Evolutionary conservation across 2,113 vertebrate species (phyloP).

Genomic region (Nestor notabilis): DNA sequence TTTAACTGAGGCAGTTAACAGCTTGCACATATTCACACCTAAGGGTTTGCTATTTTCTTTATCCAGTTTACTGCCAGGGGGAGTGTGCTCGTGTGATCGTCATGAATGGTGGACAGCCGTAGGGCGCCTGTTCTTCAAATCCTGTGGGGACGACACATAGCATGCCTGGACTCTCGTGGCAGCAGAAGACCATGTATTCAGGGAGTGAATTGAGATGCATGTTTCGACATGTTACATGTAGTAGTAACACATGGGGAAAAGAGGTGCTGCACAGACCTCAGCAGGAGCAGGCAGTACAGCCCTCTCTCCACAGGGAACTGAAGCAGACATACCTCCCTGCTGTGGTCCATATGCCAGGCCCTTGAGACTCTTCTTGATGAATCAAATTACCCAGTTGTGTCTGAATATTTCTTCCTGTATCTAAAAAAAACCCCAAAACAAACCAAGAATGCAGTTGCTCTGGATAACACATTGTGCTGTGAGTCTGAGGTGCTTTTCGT

Average conservation of each 20-base stretch:
- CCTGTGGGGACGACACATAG: not conserved
- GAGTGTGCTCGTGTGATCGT: not conserved
- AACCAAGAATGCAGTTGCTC: not conserved
- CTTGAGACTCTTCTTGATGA: not conserved
- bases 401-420: not conserved
- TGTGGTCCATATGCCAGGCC: not conserved
- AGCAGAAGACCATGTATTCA: not conserved
- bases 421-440: not conserved
- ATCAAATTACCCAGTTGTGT: not conserved
- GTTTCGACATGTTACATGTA: not conserved
- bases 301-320: not conserved
- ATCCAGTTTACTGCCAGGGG: not conserved
- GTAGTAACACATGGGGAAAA: not conserved
- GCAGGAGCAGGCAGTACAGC: not conserved
- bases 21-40: not conserved
- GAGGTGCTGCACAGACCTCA: not conserved
- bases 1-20: not conserved
- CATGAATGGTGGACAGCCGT: not conserved
- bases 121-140: not conserved
- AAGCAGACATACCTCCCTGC: not conserved
- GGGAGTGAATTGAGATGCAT: fast-evolving
- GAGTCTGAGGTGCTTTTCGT: not conserved
- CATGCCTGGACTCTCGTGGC: not conserved
- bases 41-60: not conserved
- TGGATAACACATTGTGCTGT: not conserved